Percentiles rank a stretch among this genome's conserved stretches.
These are phyloP conservation scores for Batillaria attramentaria DNA, from an alignment of 1,140 invertebrate species.

Conservation along the genomic window DNA sequence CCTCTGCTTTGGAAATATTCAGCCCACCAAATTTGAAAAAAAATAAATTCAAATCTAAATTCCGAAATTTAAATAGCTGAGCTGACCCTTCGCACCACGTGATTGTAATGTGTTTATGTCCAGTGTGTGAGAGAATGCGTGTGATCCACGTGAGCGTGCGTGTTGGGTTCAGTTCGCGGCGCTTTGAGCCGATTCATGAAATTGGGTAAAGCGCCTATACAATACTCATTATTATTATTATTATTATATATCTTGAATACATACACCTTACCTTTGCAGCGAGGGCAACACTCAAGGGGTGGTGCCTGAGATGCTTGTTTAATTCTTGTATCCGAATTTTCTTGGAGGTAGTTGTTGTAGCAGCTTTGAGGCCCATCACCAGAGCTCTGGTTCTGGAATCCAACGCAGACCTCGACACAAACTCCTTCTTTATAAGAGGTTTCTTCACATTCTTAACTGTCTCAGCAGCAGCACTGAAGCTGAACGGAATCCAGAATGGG, in stretches of 20 bases:
- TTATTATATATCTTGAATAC: neutral
- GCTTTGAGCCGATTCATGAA: neutral
- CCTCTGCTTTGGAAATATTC: too few species aligned
- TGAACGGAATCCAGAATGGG: too few species aligned
- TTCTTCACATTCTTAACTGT: neutral
- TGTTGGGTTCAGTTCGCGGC: neutral
- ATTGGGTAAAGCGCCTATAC: neutral
- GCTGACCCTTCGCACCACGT: too few species aligned
- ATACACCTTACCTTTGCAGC: conserved; percentile 78
- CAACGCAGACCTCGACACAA: conserved; percentile 49
- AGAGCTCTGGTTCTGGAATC: conserved; percentile 78
- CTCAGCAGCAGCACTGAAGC: neutral
- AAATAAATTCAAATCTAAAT: too few species aligned
- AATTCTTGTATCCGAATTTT: conserved; percentile 79
- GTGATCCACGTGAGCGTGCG: neutral
- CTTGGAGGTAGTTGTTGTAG: conserved; percentile 76
- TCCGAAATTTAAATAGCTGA: too few species aligned
- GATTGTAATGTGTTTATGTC: neutral
- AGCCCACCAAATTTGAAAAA: too few species aligned
- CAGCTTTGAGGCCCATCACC: conserved; percentile 77
- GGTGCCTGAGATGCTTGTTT: conserved; percentile 80
- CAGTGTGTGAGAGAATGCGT: neutral
- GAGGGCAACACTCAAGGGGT: conserved; percentile 80
- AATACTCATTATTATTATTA: neutral
- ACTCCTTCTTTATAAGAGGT: conserved; percentile 43